phyloP scores from a whole-genome alignment of 2,888 invertebrate species.

The Syrista parreyssii region DNA sequence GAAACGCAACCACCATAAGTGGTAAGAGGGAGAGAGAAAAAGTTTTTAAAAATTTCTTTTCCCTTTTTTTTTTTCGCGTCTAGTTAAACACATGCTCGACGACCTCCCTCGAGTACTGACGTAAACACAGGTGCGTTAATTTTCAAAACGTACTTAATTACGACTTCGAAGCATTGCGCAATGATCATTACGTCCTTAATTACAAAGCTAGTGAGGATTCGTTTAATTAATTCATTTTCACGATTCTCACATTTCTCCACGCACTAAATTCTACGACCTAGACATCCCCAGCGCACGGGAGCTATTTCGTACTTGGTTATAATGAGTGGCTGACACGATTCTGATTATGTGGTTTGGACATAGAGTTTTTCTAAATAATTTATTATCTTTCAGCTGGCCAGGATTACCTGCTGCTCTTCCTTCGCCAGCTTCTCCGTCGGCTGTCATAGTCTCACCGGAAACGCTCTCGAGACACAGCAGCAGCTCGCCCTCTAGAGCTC shows the following conservation, averaged over 20 bases:
- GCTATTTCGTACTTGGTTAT: too few relatives aligned
- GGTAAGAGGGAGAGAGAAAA: not conserved
- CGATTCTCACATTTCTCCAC: not conserved
- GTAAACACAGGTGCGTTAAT: not conserved
- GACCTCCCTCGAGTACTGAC: not conserved
- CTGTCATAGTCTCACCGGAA: conserved; percentile 81
- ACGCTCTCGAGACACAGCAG: conserved; percentile 78
- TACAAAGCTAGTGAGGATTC: not conserved
- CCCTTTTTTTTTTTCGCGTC: not conserved
- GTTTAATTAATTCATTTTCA: not conserved
- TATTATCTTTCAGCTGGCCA: conserved; percentile 57
- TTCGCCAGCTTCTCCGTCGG: conserved; percentile 80
- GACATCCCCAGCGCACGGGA: not conserved
- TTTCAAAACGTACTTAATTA: not conserved
- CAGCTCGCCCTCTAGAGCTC: conserved; percentile 70
- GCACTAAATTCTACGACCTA: not conserved
- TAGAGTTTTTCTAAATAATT: not conserved
- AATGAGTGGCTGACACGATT: too few relatives aligned
- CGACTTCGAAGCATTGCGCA: not conserved
- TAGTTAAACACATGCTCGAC: not conserved
- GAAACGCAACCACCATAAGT: not conserved
- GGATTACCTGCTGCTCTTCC: conserved; percentile 71
- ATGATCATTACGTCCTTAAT: not conserved
- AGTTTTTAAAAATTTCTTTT: not conserved
- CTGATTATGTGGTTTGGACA: not conserved